Base-by-base conservation (phyloP, 2,888 invertebrate genomes). In the Nephrotoma appendiculata region DNA sequence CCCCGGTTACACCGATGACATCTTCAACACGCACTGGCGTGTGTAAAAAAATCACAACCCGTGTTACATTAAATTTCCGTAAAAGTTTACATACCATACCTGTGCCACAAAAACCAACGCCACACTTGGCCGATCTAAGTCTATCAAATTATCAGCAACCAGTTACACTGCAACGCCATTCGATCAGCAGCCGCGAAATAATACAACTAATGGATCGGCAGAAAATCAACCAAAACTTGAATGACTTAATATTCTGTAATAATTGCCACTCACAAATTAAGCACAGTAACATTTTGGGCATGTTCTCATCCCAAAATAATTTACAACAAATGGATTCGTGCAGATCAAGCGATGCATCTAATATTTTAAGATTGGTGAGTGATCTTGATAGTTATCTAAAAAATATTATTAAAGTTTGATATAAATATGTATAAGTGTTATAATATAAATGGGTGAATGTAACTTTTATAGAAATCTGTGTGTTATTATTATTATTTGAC, bases 141-240 rank as follows among this genome's bases (percentile, higher is more conserved):
- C 31, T 71, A 31, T 31, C 71, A 31, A 19, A 71, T 71, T 71
- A 31, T 31, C 71, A 71, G 4, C 84, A 41, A 42, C 84, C 84
- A 6, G 41, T 84, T 42, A n/a, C 42, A 15, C 42, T 84, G 4
- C 84, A 48, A 7, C 86, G 88, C 4, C 88, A 88, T 86, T 88
- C 88, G 15, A 87, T 88, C 41, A 87, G 88, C 41, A 87, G 88
- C 41, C 87, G 86, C n/a, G 88, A 88, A 87, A 41, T 87, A 41
- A 41, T 85, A 9, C 41, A 84, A n/a, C 84, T 84, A 15, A 43
- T 84, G 12, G 84, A 84, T 5, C 41, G 84, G 6, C 41, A 84
- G 6, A 41, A 84, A 84, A 84, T 84, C 43, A 43, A 84, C 15
- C 42, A 84, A 84, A 84, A 84, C 42, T n/a, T 84, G 43, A 84